Percentiles rank a stretch among this genome's conserved stretches.
These are phyloP conservation scores for Platyrinchus mystaceus DNA, from an alignment of 2,797 vertebrate species.

Conservation along the genomic window DNA sequence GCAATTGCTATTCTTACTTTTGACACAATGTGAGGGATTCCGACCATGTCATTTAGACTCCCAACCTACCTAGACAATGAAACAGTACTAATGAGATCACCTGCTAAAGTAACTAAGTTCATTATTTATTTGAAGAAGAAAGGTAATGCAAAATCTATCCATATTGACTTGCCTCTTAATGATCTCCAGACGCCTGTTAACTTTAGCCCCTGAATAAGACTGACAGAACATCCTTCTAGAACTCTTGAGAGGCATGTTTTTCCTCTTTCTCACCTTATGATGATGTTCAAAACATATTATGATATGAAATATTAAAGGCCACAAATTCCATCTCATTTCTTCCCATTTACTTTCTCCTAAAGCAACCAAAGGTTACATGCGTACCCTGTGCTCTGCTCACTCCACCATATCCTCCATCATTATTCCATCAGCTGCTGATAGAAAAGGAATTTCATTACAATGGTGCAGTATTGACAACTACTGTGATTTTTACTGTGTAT, in stretches of 20 bases:
- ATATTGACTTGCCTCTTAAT: not conserved
- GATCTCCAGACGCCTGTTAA: not conserved
- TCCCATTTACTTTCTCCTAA: not conserved
- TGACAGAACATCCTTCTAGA: not conserved
- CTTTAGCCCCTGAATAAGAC: not conserved
- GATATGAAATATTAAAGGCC: not conserved
- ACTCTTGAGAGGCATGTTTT: not conserved
- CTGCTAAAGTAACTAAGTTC: not conserved
- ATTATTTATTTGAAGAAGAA: not conserved
- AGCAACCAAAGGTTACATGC: accelerated
- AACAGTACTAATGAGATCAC: not conserved
- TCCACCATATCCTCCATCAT: not conserved
- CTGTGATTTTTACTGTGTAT: not conserved
- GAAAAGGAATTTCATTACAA: not conserved
- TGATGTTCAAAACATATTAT: not conserved
- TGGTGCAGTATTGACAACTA: not conserved
- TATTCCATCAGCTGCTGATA: not conserved
- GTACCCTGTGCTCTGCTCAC: not conserved
- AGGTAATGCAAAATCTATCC: not conserved
- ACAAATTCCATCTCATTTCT: not conserved
- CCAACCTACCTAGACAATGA: not conserved
- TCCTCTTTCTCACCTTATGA: not conserved
- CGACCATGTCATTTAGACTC: accelerated
- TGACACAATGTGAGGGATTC: not conserved
- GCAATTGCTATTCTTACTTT: not conserved